Conservation (phyloP, 2,797 vertebrate species). For the Silurus lanzhouensis region DNA sequence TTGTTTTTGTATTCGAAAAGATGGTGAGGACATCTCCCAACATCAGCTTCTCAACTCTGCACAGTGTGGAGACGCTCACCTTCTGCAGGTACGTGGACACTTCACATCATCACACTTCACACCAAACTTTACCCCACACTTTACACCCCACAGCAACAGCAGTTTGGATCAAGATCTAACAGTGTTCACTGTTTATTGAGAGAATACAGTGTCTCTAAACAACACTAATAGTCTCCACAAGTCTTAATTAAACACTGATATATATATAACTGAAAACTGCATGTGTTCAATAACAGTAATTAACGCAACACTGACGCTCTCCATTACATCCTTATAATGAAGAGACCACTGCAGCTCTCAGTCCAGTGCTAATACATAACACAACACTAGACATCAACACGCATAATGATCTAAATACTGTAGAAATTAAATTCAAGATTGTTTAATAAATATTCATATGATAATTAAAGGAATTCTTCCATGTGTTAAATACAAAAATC, state of each 20-base stretch:
- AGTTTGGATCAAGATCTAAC: no score
- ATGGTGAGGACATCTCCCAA: background rate
- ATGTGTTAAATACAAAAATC: no score
- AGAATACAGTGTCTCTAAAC: background rate
- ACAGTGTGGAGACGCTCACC: background rate
- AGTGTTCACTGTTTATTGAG: background rate
- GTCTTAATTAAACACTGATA: background rate
- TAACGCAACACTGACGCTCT: background rate
- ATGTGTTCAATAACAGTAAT: background rate
- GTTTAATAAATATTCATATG: no score
- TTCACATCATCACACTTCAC: background rate
- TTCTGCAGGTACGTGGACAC: background rate
- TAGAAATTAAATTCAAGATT: no score
- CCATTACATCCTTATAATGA: no score
- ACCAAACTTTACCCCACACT: background rate
- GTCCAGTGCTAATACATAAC: no score
- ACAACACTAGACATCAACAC: background rate
- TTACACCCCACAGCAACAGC: background rate
- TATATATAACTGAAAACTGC: no score
- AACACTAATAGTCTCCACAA: background rate
- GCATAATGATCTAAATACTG: background rate
- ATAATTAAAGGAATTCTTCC: background rate
- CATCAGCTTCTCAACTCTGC: constrained; percentile 5
- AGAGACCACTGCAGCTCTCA: no score
- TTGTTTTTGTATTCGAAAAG: constrained; percentile 2